Evolutionary conservation across 2,888 invertebrate genomes (phyloP), one percentile per base, ranked within the genome.

Genomic region (Fissipunctia ypsillon): DNA sequence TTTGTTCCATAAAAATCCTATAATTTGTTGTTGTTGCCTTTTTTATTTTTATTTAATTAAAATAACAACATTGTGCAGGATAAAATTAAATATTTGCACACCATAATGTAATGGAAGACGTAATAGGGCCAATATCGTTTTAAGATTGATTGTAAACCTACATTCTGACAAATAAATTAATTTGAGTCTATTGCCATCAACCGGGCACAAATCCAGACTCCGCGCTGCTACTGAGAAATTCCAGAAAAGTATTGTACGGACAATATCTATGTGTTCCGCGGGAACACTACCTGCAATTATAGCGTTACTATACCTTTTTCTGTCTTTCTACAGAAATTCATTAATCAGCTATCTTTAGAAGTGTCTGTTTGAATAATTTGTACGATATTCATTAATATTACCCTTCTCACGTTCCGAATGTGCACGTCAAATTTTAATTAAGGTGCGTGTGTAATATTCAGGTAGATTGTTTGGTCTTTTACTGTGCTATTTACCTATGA

Each of bases 341-440:
- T 82, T 84, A 86, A 76, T 84, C 79, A 85, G 64, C 43, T 67
- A 77, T 84, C 73, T 80, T 76, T 66, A 66, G 71, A 71, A 69
- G 54, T 68, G 56, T 75, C 48, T 72, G 57, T 69, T 68, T 84
- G 74, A 85, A 87, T 87, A 80, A 83, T 87, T 81, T 74, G 76
- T 81, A 69, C 78, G 66, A 74, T 73, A 73, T 83, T 79, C 76
- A 84, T 87, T 87, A 85, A 85, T 87, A 79, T 80, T 75, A 86
- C 86, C 87, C 85, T 85, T 67, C 76, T 86, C 86, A 87, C 76
- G 64, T 78, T 78, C 68, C 54, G 64, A 83, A 80, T 71, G 70
- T 76, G 61, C 73, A 78, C 85, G 84, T 86, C 87, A 83, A 79
- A 81, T 87, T 79, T 87, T 86, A 87, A 87, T 85, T 81, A 83